Evolutionary conservation across 2,113 vertebrate species (phyloP), one percentile per base, ranked within the genome.

Genomic region (Azemiops feae): DNA sequence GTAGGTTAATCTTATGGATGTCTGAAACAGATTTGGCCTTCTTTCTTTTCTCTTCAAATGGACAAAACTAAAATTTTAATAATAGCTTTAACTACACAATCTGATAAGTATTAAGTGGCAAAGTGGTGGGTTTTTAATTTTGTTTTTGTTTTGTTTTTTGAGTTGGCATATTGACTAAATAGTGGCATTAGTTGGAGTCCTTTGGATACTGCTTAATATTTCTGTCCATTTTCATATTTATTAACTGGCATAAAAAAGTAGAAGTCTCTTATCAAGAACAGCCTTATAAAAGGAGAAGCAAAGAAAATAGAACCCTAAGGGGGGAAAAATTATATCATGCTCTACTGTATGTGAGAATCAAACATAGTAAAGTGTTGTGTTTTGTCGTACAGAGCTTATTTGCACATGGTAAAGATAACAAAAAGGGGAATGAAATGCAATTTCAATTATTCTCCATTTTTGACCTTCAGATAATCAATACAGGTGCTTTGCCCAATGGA

Each of bases 361-460:
- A 39, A 93, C 93, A 91, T 11, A 45, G 20, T 1, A 0, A 55
- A 69, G 45, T 45, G 94, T 1, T 64, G 8, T 1, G 0, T 52
- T 90, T 92, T 45, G 12, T 93, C 89, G 12, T 64, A 89, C 12
- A 30, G 89, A 93, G 94, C 95, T 92, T 92, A 94, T 96, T 91
- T 94, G 30, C 92, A 54, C 94, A 27, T 94, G 94, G 92, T 7
- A 88, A 93, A 95, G 91, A 91, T 95, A 92, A 30, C 55, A 89
- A 90, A 95, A 45, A 94, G 92, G 94, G 91, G 96, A 95, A 96
- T 95, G 88, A 88, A 94, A 95, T 95, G 93, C 89, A 95, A 94
- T 95, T 94, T 52, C 88, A 6, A 22, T 57, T n/a, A 90, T 93
- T 94, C 50, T 90, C 55, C 25, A 64, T 96, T 95, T 88, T 93